Conservation (phyloP, 2,797 vertebrate genomes). For the Gobionotothen gibberifrons region DNA sequence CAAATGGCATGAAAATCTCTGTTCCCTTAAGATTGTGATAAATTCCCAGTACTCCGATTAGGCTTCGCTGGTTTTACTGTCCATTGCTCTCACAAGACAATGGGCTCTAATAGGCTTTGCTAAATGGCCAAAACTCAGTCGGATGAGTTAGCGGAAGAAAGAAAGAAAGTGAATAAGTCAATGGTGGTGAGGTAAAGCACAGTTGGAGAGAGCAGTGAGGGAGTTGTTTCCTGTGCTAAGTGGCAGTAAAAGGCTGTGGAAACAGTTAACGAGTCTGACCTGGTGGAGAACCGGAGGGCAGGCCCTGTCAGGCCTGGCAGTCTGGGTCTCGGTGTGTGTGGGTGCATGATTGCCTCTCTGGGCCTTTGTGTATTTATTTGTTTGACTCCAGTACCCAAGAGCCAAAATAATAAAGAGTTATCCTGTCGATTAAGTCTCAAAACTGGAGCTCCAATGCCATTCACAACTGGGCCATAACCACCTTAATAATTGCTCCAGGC, state of each 20-base stretch:
- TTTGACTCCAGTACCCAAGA: slow-evolving; percentile 40
- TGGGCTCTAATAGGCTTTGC: slow-evolving; percentile 62
- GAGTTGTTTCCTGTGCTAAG: slow-evolving; percentile 44
- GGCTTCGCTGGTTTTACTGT: slow-evolving; percentile 48
- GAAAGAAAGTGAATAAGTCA: slow-evolving; percentile 3
- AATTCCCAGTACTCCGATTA: slow-evolving; percentile 67
- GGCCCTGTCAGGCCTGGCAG: slow-evolving; percentile 35
- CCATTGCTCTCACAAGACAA: slow-evolving; percentile 59
- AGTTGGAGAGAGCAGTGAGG: slow-evolving; percentile 11
- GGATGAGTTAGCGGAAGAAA: slow-evolving; percentile 19
- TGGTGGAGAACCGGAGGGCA: slow-evolving; percentile 50
- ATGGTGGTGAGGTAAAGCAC: slow-evolving; percentile 9
- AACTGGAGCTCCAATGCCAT: slow-evolving; percentile 44
- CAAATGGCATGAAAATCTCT: slow-evolving; percentile 35
- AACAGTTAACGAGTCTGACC: slow-evolving; percentile 66
- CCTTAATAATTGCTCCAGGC: slow-evolving; percentile 62
- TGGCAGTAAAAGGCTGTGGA: slow-evolving; percentile 62
- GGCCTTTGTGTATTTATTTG: slow-evolving; percentile 46
- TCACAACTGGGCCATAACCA: slow-evolving; percentile 45
- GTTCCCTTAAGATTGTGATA: slow-evolving; percentile 44
- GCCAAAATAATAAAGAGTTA: slow-evolving; percentile 61
- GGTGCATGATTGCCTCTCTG: too few relatives aligned
- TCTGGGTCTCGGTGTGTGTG: slow-evolving; percentile 18
- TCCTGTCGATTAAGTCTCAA: slow-evolving; percentile 50
- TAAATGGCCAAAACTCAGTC: slow-evolving; percentile 58